phyloP scores from a whole-genome alignment of 2,888 invertebrate genomes.

The Apocheima hispidaria region DNA sequence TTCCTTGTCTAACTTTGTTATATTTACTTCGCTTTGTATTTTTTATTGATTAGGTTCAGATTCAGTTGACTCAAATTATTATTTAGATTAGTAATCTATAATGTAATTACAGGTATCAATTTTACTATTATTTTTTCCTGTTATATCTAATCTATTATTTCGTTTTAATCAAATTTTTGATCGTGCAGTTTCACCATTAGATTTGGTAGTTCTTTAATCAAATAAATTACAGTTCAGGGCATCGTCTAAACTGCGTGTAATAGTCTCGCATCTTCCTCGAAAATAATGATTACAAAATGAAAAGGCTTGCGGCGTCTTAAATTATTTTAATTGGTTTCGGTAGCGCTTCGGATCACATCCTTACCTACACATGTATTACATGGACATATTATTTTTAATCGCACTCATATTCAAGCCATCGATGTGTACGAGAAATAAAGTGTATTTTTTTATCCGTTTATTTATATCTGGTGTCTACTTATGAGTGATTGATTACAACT shows the following conservation, averaged over 20 bases:
- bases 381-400: slow-evolving; percentile 21
- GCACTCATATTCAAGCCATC: slow-evolving; percentile 15
- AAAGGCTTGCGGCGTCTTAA: slow-evolving; percentile 82
- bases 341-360: slow-evolving; percentile 74
- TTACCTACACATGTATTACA: slow-evolving; percentile 56
- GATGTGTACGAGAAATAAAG: slow-evolving; percentile 13
- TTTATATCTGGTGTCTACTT: slow-evolving; percentile 48
- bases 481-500: slow-evolving; percentile 22
- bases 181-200: slow-evolving; percentile 41
- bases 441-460: slow-evolving; percentile 54
- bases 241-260: slow-evolving; percentile 81
- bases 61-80: slow-evolving; percentile 23
- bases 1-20: slow-evolving; percentile 22
- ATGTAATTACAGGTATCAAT: slow-evolving; percentile 19
- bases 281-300: slow-evolving; percentile 84
- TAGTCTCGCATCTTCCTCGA: slow-evolving; percentile 78
- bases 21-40: slow-evolving; percentile 4
- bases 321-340: slow-evolving; percentile 87
- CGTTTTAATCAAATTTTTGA: slow-evolving; percentile 38
- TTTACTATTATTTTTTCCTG: slow-evolving; percentile 30
- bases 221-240: slow-evolving; percentile 77
- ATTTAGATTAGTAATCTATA: slow-evolving; percentile 11
- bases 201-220: slow-evolving; percentile 54
- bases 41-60: slow-evolving; percentile 13
- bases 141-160: slow-evolving; percentile 32